Conservation (phyloP, 2,888 invertebrate genomes). For the Tupiocoris notatus region DNA sequence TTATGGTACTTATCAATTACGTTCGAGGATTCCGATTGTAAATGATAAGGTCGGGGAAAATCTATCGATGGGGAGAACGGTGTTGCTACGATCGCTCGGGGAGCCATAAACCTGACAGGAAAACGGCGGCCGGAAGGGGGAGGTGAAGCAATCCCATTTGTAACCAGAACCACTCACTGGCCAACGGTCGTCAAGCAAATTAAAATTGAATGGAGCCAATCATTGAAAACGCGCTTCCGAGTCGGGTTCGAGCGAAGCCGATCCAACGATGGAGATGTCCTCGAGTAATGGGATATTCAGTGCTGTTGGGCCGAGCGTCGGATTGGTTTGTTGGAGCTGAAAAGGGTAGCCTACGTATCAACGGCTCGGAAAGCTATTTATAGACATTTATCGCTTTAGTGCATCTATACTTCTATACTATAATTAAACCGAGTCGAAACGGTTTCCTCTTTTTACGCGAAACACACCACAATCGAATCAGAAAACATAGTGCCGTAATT, state of each 20-base stretch:
- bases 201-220: slow-evolving; percentile 33
- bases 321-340: background rate
- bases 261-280: background rate
- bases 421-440: background rate
- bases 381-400: background rate
- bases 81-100: slow-evolving; percentile 4
- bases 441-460: too few relatives aligned
- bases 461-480: too few relatives aligned
- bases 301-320: background rate
- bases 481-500: too few relatives aligned
- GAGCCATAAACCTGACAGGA: slow-evolving; percentile 9
- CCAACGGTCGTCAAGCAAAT: slow-evolving; percentile 18
- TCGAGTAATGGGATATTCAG: background rate
- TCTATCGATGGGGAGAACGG: background rate
- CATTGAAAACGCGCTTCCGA: slow-evolving; percentile 12
- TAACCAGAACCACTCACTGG: slow-evolving; percentile 16
- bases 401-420: background rate
- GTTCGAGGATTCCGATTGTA: background rate
- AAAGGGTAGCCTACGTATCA: too few relatives aligned
- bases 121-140: background rate
- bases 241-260: background rate
- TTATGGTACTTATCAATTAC: background rate
- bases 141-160: slow-evolving; percentile 17
- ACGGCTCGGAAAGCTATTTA: too few relatives aligned
- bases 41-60: background rate